These are phyloP conservation scores for Exocentrus adspersus DNA, from an alignment of 2,888 invertebrate species.

Conservation along the genomic window DNA sequence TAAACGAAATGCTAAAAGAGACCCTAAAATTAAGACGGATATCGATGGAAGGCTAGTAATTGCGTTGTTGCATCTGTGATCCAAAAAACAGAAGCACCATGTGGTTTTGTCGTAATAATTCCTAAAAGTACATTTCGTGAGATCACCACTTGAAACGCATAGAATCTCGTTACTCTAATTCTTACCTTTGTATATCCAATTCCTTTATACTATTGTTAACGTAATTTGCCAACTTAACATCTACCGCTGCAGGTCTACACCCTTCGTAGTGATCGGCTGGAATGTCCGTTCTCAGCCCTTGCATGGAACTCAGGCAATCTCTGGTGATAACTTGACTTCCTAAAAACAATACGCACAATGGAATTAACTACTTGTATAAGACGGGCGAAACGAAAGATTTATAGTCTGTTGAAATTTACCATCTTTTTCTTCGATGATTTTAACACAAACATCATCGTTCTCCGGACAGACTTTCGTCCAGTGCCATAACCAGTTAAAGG, in stretches of 20 bases:
- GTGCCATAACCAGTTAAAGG: slow-evolving; percentile 83
- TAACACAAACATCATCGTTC: slow-evolving; percentile 87
- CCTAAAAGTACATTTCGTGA: slow-evolving; percentile 67
- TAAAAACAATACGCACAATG: slow-evolving; percentile 61
- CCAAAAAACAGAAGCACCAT: slow-evolving; percentile 92
- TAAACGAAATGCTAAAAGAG: slow-evolving; percentile 14
- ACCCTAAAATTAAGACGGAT: slow-evolving; percentile 21
- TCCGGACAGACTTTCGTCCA: slow-evolving; percentile 86
- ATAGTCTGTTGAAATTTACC: slow-evolving; percentile 65
- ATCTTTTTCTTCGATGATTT: slow-evolving; percentile 86
- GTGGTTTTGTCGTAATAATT: slow-evolving; percentile 83
- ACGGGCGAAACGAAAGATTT: neutral
- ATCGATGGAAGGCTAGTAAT: slow-evolving; percentile 43
- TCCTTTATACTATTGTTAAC: slow-evolving; percentile 89
- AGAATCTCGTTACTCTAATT: no score
- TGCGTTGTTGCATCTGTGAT: slow-evolving; percentile 82
- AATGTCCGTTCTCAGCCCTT: slow-evolving; percentile 83
- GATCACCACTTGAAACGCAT: no score
- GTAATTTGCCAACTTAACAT: slow-evolving; percentile 83
- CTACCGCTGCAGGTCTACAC: slow-evolving; percentile 82
- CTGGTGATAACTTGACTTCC: slow-evolving; percentile 83
- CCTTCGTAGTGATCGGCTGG: slow-evolving; percentile 94
- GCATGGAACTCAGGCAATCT: slow-evolving; percentile 84
- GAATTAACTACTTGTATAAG: no score
- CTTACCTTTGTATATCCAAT: slow-evolving; percentile 81